Percentiles rank a stretch among this genome's conserved stretches.
Evolutionary conservation across 2,113 vertebrate genomes (phyloP).

Genomic region (Gambusia holbrooki): DNA sequence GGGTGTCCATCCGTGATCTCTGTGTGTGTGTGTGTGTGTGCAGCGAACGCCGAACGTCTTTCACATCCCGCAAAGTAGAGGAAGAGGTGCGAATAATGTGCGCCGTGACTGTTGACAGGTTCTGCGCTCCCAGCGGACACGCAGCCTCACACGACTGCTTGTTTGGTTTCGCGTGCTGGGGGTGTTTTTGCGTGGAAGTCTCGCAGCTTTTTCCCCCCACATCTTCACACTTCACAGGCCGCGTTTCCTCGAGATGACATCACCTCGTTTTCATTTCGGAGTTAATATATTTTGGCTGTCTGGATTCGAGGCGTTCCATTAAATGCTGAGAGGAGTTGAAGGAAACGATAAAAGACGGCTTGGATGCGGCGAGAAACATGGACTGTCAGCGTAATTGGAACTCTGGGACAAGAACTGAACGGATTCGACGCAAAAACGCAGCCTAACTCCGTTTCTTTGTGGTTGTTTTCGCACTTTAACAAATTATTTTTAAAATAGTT

Average conservation of each 20-base stretch:
- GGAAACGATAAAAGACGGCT: not conserved
- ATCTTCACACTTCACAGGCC: not conserved
- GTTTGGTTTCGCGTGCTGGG: not conserved
- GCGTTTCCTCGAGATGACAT: not conserved
- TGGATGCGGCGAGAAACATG: not conserved
- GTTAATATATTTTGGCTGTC: slow-evolving; percentile 5
- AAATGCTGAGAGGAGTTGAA: not conserved
- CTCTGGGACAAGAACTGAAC: not conserved
- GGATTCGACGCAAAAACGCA: not conserved
- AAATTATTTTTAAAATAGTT: not conserved
- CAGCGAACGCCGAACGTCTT: slow-evolving; percentile 2
- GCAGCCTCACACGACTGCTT: slow-evolving; percentile 4
- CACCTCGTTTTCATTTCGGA: slow-evolving; percentile 9
- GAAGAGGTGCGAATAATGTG: slow-evolving; percentile 55
- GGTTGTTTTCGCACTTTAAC: not conserved
- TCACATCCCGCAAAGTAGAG: slow-evolving; percentile 10
- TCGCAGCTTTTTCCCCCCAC: not conserved
- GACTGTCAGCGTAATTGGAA: not conserved
- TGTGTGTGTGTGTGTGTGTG: slow-evolving; percentile 17
- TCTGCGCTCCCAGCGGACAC: slow-evolving; percentile 23
- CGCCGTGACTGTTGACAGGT: slow-evolving; percentile 40
- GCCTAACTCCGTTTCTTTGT: not conserved
- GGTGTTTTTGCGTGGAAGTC: not conserved
- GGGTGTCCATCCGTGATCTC: slow-evolving; percentile 20
- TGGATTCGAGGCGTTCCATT: slow-evolving; percentile 1